Evolutionary conservation across 1,140 invertebrate species (phyloP), one percentile per base, ranked within the genome.

Genomic region (Neodiprion pinetum): DNA sequence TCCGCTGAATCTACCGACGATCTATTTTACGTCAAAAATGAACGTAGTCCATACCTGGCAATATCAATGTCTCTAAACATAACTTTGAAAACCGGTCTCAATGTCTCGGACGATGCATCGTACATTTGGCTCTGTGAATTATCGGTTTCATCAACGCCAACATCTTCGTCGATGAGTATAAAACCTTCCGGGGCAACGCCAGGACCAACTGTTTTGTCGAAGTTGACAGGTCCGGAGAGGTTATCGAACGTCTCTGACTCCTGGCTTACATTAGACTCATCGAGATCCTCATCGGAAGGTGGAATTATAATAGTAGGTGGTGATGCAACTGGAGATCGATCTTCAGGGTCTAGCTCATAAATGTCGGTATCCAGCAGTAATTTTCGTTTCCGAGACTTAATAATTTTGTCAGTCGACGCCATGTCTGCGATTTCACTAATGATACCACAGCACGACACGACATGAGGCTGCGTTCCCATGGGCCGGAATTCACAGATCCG

Each of bases 51-150:
- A 77, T 77, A 87, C 86, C 80, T 72, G 23, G 84, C 81, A 12
- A 78, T 47, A 53, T 61, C 76, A 71, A 82, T 76, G 69, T 87
- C 80, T 11, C 78, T 82, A 70, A 88, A 88, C 12, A 80, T 77
- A 79, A 87, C 79, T 78, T 79, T 85, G 68, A 88, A 80, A 49
- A 82, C 67, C 9, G 85, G 79, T 1, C 76, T 72, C 0, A 77
- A 61, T 1, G 74, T 53, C n/a, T 49, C 69, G 12, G 14, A 17
- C 48, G 49, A 9, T 14, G 75, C 17, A 40, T 72, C 12, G 40
- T 40, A 40, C n/a, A 61, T 48, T 48, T n/a, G 53, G 23, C 9
- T 65, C 9, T 28, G 12, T 49, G 48, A 28, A 65, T 69, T 23
- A 73, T 76, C 23, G 47, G 17, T 47, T 14, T 71, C n/a, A 4